These are phyloP conservation scores for Notoglanidium macrostoma DNA, from an alignment of 2,797 vertebrate species.

Conservation along the genomic window DNA sequence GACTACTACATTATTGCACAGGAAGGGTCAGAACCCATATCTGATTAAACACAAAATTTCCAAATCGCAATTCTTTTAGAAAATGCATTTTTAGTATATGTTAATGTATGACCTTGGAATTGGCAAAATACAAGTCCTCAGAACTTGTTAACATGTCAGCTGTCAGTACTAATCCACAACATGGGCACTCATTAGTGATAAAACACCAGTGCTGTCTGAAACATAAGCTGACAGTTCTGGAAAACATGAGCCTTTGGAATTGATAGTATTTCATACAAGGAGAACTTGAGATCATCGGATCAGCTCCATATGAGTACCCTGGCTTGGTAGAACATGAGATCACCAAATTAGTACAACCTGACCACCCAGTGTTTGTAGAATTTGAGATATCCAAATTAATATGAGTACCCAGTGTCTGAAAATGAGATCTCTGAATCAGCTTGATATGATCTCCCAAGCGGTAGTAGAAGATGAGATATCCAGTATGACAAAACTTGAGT, in stretches of 20 bases:
- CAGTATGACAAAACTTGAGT: neutral
- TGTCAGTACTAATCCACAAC: slow-evolving; percentile 16
- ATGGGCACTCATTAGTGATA: neutral
- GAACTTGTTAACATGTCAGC: neutral
- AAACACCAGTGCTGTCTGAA: neutral
- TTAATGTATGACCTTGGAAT: neutral
- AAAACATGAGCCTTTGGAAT: slow-evolving; percentile 9
- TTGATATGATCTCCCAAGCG: neutral
- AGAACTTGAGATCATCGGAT: slow-evolving; percentile 9
- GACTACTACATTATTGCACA: neutral
- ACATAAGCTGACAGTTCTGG: slow-evolving; percentile 3
- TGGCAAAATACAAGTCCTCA: neutral
- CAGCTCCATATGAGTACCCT: neutral
- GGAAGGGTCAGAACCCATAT: neutral
- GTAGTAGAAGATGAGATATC: neutral
- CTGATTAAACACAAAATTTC: neutral
- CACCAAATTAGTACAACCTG: neutral
- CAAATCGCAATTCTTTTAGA: neutral
- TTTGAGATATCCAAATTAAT: slow-evolving; percentile 1
- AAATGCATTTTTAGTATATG: neutral
- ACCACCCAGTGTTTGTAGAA: slow-evolving; percentile 11
- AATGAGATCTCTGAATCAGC: neutral
- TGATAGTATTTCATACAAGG: slow-evolving; percentile 7
- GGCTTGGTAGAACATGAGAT: neutral
- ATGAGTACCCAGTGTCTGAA: neutral